Conservation (phyloP, 2,113 vertebrate genomes). For the Phodopus roborovskii region DNA sequence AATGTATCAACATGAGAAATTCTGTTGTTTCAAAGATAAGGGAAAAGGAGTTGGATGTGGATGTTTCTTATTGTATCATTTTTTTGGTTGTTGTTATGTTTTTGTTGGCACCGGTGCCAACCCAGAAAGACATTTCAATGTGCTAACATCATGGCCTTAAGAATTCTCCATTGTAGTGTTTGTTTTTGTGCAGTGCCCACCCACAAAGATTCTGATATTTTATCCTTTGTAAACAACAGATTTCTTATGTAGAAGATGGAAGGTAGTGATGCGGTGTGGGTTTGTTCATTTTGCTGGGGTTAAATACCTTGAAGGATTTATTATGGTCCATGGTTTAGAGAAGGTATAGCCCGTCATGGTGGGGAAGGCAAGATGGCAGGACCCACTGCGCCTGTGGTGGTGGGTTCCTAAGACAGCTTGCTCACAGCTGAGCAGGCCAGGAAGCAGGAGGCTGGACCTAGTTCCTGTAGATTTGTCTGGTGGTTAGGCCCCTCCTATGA, state of each 20-base stretch:
- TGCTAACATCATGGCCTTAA: neutral
- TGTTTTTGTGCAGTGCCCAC: neutral
- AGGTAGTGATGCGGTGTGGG: neutral
- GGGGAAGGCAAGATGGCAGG: neutral
- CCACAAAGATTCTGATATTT: neutral
- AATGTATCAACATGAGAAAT: neutral
- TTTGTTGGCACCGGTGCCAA: neutral
- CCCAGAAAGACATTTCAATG: neutral
- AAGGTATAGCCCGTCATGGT: neutral
- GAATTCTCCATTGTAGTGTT: neutral
- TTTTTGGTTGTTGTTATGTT: neutral
- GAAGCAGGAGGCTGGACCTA: too few species aligned
- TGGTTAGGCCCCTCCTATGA: too few species aligned
- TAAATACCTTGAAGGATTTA: neutral
- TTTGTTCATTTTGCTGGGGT: neutral
- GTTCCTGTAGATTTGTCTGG: neutral
- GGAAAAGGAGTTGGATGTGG: neutral
- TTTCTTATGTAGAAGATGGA: neutral
- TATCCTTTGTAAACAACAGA: neutral
- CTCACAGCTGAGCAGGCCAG: too few species aligned
- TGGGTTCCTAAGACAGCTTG: neutral
- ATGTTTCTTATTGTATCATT: fast-evolving
- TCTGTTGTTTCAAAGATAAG: neutral
- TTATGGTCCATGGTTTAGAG: neutral
- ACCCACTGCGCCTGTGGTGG: too few species aligned